Evolutionary conservation across 2,113 vertebrate genomes (phyloP).

Genomic region (Deroptyus accipitrinus): DNA sequence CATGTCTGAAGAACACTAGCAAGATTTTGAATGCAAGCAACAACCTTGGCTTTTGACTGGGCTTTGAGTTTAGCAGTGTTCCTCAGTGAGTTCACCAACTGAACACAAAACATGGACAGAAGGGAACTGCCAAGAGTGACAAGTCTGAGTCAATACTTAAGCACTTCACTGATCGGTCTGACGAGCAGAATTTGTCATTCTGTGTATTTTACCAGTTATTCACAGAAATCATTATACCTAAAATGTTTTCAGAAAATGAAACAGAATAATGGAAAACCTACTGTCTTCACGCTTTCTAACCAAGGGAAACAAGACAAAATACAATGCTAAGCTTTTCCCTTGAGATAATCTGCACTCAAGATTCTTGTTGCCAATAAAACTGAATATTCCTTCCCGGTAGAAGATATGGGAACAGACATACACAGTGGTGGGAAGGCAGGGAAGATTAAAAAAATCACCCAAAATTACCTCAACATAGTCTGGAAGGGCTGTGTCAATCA

Average conservation of each 20-base stretch:
- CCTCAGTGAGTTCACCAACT: neutral
- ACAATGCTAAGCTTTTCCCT: neutral
- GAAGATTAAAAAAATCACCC: neutral
- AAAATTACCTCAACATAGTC: conserved; percentile 85
- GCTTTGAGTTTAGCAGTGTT: neutral
- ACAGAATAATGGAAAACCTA: neutral
- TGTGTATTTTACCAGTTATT: neutral
- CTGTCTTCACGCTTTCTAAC: neutral
- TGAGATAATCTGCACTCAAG: neutral
- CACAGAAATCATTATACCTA: neutral
- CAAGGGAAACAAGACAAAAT: neutral
- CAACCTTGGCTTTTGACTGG: neutral
- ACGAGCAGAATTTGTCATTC: neutral
- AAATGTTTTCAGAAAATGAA: neutral
- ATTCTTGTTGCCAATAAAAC: neutral
- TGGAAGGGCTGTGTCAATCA: conserved; percentile 90
- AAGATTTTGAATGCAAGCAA: neutral
- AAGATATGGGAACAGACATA: neutral
- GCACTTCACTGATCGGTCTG: neutral
- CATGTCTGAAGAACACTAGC: neutral
- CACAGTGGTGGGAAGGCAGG: neutral
- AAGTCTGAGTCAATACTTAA: neutral
- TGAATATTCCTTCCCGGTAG: neutral
- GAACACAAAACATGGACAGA: neutral
- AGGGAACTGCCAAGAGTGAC: neutral